phyloP scores from a whole-genome alignment of 2,797 vertebrate genomes.

The Sphenodon punctatus region DNA sequence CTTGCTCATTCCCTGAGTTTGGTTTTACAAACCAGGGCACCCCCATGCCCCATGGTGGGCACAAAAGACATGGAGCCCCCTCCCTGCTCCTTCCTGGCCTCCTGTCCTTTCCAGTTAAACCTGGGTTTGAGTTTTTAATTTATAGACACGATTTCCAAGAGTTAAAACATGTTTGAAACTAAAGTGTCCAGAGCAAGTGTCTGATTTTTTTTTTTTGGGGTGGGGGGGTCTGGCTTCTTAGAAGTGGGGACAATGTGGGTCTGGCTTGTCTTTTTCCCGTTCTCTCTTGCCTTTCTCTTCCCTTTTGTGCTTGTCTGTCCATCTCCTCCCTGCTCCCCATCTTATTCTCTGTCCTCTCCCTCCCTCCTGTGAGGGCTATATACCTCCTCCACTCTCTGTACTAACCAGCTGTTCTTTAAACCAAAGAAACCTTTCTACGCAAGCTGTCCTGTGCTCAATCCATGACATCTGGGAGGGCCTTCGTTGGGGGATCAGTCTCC shows the following conservation, averaged over 20 bases:
- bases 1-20: constrained; percentile 7
- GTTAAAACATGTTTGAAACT: background rate
- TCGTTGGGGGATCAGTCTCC: too few species aligned
- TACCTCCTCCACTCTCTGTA: background rate
- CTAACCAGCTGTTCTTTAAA: background rate
- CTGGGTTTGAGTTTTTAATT: background rate
- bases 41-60: background rate
- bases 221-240: background rate
- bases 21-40: constrained; percentile 47
- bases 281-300: background rate
- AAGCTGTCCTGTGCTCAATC: too few species aligned
- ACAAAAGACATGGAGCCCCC: background rate
- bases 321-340: background rate
- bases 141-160: background rate
- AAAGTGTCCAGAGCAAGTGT: background rate
- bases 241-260: background rate
- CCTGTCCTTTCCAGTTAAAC: background rate
- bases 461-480: too few species aligned
- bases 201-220: background rate
- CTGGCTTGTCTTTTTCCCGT: background rate
- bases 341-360: background rate
- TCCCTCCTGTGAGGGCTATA: background rate
- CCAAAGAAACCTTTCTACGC: background rate
- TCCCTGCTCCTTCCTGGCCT: background rate
- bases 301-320: background rate